A percentile compares a stretch with the other conserved stretches of the same genome.
Conservation (phyloP, 2,797 vertebrate genomes). For the Loris lydekkerianus region DNA sequence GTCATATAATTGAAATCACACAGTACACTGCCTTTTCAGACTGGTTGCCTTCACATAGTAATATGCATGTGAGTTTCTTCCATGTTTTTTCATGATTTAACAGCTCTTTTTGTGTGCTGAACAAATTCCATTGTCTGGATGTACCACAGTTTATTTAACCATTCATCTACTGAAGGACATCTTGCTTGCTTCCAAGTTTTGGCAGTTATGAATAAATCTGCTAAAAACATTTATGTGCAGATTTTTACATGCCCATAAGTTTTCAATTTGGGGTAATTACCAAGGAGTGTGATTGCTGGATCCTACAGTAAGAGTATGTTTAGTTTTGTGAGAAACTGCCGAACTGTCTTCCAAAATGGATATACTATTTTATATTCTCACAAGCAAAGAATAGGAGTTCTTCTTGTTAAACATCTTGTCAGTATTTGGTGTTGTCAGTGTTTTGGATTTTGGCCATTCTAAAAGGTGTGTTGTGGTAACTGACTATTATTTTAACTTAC, state of each 20-base stretch:
- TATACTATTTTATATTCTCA: not conserved
- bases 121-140: not conserved
- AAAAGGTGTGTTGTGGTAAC: not conserved
- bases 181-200: not conserved
- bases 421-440: not conserved
- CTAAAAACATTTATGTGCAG: not conserved
- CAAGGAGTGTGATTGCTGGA: not conserved
- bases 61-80: not conserved
- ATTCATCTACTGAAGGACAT: not conserved
- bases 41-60: not conserved
- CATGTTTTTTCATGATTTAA: not conserved
- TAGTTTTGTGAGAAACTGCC: not conserved
- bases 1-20: not conserved
- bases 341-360: not conserved
- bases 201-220: not conserved
- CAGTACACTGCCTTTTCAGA: not conserved
- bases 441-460: not conserved
- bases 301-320: not conserved
- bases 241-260: not conserved
- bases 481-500: not conserved
- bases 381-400: not conserved
- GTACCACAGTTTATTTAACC: not conserved
- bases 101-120: not conserved
- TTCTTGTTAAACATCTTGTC: not conserved
- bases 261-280: not conserved